These are phyloP conservation scores for Pachyramphus minor DNA, from an alignment of 2,113 vertebrate species.

Conservation along the genomic window DNA sequence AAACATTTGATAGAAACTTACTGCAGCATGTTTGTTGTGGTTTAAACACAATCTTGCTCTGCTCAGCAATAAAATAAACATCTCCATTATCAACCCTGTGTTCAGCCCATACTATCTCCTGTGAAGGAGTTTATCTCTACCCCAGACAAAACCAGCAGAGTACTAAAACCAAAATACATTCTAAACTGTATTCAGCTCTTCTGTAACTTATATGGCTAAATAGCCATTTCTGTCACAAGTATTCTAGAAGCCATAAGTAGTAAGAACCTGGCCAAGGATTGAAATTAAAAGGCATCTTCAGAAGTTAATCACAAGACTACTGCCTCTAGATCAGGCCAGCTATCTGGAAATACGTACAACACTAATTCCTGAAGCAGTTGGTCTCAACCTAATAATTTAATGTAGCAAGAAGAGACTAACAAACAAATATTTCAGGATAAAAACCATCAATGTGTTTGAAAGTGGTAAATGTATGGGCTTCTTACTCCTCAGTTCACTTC, in stretches of 20 bases:
- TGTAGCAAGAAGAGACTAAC: neutral
- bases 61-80: neutral
- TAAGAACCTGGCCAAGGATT: neutral
- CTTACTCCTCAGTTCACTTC: neutral
- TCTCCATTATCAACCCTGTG: neutral
- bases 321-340: neutral
- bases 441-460: neutral
- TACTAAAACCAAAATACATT: neutral
- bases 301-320: neutral
- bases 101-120: neutral
- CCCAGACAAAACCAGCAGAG: neutral
- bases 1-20: neutral
- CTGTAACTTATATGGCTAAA: neutral
- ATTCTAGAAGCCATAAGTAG: neutral
- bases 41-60: neutral
- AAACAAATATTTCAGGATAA: neutral
- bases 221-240: neutral
- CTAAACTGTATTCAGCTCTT: neutral
- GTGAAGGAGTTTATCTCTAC: neutral
- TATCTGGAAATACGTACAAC: neutral
- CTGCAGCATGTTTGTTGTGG: neutral
- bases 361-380: neutral
- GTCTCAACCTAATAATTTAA: neutral
- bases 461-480: neutral
- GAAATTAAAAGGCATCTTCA: neutral